Evolutionary conservation across 2,888 invertebrate species (phyloP).

Genomic region (Boloria euphrosyne): DNA sequence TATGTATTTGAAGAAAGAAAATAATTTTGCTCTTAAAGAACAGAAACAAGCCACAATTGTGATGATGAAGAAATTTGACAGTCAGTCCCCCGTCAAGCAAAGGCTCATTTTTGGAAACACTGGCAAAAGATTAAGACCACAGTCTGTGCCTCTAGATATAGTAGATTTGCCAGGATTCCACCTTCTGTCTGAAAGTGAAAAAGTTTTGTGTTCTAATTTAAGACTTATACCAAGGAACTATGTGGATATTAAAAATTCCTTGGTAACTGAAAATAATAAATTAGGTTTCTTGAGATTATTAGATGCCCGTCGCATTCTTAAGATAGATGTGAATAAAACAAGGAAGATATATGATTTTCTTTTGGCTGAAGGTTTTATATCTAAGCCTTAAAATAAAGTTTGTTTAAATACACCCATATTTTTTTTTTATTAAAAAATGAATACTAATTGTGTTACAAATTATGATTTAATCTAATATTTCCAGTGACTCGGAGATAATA

Average conservation of each 20-base stretch:
- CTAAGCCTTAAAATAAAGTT: constrained; percentile 72
- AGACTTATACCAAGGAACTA: constrained; percentile 90
- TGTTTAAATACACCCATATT: neutral
- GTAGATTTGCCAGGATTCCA: constrained; percentile 90
- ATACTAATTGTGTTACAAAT: too few species aligned
- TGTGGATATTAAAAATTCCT: constrained; percentile 88
- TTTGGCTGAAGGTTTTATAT: constrained; percentile 86
- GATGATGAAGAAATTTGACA: constrained; percentile 67
- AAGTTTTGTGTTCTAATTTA: constrained; percentile 88
- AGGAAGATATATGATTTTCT: constrained; percentile 92
- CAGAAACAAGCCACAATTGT: constrained; percentile 60
- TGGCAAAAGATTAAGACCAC: constrained; percentile 60
- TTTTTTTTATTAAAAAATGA: constrained; percentile 17
- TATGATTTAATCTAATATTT: too few species aligned
- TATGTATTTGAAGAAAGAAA: constrained; percentile 83
- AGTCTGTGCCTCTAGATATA: constrained; percentile 82
- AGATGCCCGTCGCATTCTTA: constrained; percentile 91
- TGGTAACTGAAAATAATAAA: constrained; percentile 90
- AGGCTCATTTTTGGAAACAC: constrained; percentile 33
- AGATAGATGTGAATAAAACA: constrained; percentile 97
- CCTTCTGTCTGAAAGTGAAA: constrained; percentile 86
- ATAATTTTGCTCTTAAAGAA: constrained; percentile 80
- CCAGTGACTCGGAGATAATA: too few species aligned
- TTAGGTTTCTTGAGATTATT: constrained; percentile 88
- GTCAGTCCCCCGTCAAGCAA: constrained; percentile 60